Percentiles rank a stretch among this genome's conserved stretches.
These are phyloP conservation scores for Paedocypris sp. DNA, from an alignment of 2,113 vertebrate genomes.

Conservation along the genomic window DNA sequence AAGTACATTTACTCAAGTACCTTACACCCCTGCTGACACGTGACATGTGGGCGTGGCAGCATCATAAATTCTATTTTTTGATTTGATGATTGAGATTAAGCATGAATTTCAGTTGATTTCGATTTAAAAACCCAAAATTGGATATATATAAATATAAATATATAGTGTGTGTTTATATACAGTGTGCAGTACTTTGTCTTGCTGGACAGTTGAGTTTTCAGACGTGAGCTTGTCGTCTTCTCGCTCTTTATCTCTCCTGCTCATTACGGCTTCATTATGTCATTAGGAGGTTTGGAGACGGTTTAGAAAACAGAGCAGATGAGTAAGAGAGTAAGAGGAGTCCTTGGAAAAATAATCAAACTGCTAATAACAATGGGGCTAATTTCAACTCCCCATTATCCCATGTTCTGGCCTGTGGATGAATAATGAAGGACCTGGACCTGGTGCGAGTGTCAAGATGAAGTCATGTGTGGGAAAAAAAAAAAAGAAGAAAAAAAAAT, in stretches of 20 bases:
- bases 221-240: background rate
- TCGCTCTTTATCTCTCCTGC: constrained; percentile 1
- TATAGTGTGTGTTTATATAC: no score
- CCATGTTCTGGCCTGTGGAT: constrained; percentile 20
- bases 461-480: background rate
- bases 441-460: constrained; percentile 20
- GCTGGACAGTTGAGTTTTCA: constrained; percentile 8
- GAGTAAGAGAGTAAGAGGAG: constrained; percentile 9
- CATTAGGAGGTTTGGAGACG: background rate
- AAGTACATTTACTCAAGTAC: no score
- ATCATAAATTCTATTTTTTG: no score
- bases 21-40: no score
- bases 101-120: no score
- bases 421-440: constrained; percentile 28
- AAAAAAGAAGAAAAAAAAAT: constrained; percentile 5
- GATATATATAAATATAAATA: no score
- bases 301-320: constrained; percentile 7
- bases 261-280: constrained; percentile 20
- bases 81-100: no score
- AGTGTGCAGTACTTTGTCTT: background rate
- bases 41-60: no score
- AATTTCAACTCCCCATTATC: constrained; percentile 21
- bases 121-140: no score
- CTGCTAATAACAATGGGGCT: constrained; percentile 9
- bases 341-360: constrained; percentile 15